phyloP scores from a whole-genome alignment of 2,797 vertebrate species.

The Peromyscus aztecus region DNA sequence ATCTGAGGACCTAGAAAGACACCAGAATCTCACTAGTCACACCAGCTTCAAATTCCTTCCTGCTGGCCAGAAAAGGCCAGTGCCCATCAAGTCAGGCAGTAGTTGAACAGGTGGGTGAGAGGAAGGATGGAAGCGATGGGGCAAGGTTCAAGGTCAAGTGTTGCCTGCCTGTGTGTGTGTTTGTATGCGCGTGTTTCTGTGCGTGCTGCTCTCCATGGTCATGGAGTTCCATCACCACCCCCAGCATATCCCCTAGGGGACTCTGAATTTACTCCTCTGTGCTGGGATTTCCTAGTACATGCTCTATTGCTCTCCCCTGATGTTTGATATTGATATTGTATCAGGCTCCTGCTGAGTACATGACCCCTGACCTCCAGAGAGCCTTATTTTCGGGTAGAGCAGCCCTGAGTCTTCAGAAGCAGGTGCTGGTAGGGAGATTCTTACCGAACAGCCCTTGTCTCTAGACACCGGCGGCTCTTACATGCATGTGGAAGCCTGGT shows the following conservation, averaged over 20 bases:
- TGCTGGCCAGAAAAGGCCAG: background rate
- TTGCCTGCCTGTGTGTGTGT: background rate
- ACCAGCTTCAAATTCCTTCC: background rate
- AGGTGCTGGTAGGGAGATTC: background rate
- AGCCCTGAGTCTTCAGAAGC: rapidly evolving
- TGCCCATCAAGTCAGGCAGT: background rate
- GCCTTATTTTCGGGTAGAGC: background rate
- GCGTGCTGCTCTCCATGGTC: background rate
- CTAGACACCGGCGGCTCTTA: background rate
- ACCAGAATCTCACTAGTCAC: background rate
- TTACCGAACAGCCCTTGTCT: background rate
- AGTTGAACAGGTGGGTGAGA: background rate
- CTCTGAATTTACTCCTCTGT: background rate
- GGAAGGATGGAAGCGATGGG: no score
- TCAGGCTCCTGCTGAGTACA: background rate
- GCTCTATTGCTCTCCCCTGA: no score
- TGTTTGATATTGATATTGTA: background rate
- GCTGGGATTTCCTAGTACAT: background rate
- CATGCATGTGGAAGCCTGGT: background rate
- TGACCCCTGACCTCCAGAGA: background rate
- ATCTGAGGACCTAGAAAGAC: background rate
- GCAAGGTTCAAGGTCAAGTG: background rate
- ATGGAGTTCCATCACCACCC: background rate
- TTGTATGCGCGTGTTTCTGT: background rate
- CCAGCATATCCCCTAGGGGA: background rate